Conservation (phyloP, 2,888 invertebrate genomes). For the Aphidius colemani region DNA sequence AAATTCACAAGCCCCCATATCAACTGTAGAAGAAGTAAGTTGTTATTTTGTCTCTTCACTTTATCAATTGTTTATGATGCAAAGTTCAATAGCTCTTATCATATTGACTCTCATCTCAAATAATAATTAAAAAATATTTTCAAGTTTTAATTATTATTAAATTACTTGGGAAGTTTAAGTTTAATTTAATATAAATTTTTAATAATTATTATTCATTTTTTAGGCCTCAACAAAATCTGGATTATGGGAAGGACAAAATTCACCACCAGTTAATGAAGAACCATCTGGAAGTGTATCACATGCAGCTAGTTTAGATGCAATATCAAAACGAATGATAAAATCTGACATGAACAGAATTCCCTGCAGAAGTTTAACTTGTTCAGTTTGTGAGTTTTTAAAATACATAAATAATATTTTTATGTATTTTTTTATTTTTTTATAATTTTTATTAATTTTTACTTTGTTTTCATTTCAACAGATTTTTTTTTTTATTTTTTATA, state of each 20-base stretch:
- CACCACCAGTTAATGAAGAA: conserved; percentile 52
- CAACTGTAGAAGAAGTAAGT: conserved; percentile 61
- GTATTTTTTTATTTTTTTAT: neutral
- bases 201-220: conserved; percentile 1
- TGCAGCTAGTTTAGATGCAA: conserved; percentile 67
- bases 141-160: too few species aligned
- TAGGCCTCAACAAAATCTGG: conserved; percentile 59
- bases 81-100: too few species aligned
- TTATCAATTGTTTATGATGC: neutral
- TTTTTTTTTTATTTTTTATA: conserved; percentile 5
- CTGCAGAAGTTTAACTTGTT: conserved; percentile 64
- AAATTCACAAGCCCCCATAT: conserved; percentile 56
- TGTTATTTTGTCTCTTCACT: conserved; percentile 19
- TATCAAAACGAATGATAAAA: conserved; percentile 60
- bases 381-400: conserved; percentile 63
- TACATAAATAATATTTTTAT: neutral
- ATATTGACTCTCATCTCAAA: too few species aligned
- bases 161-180: too few species aligned
- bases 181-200: too few species aligned
- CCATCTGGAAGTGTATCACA: conserved; percentile 61
- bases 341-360: conserved; percentile 54
- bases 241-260: conserved; percentile 54
- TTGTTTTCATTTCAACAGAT: neutral
- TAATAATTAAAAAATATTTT: too few species aligned
- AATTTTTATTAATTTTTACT: neutral